A percentile compares a stretch with the other conserved stretches of the same genome.
Evolutionary conservation across 1,140 invertebrate species (phyloP).

Genomic region (Nixonia krombeini): DNA sequence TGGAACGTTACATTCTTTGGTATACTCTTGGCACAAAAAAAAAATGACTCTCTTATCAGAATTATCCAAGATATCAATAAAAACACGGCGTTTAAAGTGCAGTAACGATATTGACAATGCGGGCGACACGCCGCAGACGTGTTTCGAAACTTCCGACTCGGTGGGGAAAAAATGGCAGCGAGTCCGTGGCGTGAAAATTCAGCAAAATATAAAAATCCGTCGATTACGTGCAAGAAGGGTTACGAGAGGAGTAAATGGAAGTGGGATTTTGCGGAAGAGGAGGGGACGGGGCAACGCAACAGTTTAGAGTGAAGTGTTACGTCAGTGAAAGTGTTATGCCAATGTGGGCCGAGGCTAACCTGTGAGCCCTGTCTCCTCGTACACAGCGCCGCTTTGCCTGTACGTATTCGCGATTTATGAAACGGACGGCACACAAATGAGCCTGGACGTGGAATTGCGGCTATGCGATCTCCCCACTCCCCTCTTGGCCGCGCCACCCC

Average conservation of each 20-base stretch:
- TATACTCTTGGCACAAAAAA: too few relatives aligned
- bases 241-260: constrained; percentile 42
- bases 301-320: constrained; percentile 71
- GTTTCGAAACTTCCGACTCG: too few relatives aligned
- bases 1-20: too few relatives aligned
- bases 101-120: too few relatives aligned
- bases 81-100: too few relatives aligned
- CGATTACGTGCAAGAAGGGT: constrained; percentile 32
- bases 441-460: constrained; percentile 40
- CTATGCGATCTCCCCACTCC: constrained; percentile 11
- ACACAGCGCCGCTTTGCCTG: constrained; percentile 22
- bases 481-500: constrained; percentile 2
- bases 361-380: constrained; percentile 52
- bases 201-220: constrained; percentile 25
- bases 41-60: too few relatives aligned
- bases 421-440: constrained; percentile 29
- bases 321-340: constrained; percentile 73
- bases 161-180: too few relatives aligned
- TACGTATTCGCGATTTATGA: constrained; percentile 26
- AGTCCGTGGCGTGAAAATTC: too few relatives aligned
- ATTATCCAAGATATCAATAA: too few relatives aligned
- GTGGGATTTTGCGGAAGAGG: constrained; percentile 40
- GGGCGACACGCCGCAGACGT: too few relatives aligned
- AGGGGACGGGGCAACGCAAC: constrained; percentile 59
- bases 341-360: constrained; percentile 73